Evolutionary conservation across 2,797 vertebrate genomes (phyloP).

Genomic region (Distichodus sexfasciatus): DNA sequence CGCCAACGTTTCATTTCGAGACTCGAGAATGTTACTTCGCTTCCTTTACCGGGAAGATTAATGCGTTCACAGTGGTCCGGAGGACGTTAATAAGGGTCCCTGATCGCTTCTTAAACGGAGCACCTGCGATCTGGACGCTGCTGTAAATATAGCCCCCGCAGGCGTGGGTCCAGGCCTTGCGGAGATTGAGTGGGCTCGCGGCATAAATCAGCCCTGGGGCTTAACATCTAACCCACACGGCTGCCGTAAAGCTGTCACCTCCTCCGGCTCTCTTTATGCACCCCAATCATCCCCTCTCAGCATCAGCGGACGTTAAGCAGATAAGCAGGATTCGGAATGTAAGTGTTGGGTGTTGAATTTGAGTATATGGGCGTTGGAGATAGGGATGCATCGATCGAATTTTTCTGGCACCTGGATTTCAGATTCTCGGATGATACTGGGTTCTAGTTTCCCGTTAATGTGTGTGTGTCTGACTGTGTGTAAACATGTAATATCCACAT

Average conservation of each 20-base stretch:
- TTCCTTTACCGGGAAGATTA: constrained; percentile 23
- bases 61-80: constrained; percentile 14
- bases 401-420: too few species aligned
- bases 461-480: too few species aligned
- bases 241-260: constrained; percentile 2
- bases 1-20: background rate
- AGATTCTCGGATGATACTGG: too few species aligned
- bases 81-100: background rate
- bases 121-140: constrained; percentile 24
- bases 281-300: background rate
- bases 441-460: too few species aligned
- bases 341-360: background rate
- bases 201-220: constrained; percentile 4
- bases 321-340: constrained; percentile 1
- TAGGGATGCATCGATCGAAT: too few species aligned
- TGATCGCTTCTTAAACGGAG: background rate
- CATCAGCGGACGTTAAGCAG: background rate
- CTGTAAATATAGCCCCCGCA: constrained; percentile 15
- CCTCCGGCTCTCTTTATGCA: background rate
- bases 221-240: constrained; percentile 3
- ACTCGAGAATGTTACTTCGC: constrained; percentile 17
- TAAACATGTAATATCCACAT: too few species aligned
- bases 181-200: background rate
- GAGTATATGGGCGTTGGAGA: too few species aligned
- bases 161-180: background rate